These are phyloP conservation scores for Drosophila monieri DNA, from an alignment of 2,888 invertebrate genomes.

Conservation along the genomic window DNA sequence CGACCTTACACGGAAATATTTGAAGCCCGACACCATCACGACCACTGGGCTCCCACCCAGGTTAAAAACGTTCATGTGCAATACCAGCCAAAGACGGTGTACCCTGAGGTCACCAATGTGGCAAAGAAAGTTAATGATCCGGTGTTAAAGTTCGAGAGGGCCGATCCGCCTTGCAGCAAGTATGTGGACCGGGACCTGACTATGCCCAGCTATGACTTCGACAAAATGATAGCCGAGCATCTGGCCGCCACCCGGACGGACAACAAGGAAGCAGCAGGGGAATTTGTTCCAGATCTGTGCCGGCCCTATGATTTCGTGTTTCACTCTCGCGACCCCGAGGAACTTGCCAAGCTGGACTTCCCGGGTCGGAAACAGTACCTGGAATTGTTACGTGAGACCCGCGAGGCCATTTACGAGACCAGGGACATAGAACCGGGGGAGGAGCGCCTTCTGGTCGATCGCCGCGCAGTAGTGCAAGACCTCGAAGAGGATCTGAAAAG, in stretches of 20 bases:
- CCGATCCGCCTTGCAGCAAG: slow-evolving; percentile 71
- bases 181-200: slow-evolving; percentile 69
- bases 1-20: slow-evolving; percentile 72
- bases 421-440: slow-evolving; percentile 55
- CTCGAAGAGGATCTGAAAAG: slow-evolving; percentile 81
- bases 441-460: slow-evolving; percentile 69
- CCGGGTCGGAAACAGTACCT: slow-evolving; percentile 78
- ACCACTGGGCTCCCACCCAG: slow-evolving; percentile 81
- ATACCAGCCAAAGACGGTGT: slow-evolving; percentile 74
- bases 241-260: slow-evolving; percentile 54
- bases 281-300: slow-evolving; percentile 58
- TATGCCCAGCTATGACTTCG: slow-evolving; percentile 62
- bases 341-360: slow-evolving; percentile 67
- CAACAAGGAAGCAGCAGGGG: slow-evolving; percentile 48
- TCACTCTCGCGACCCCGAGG: slow-evolving; percentile 68
- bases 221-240: slow-evolving; percentile 64
- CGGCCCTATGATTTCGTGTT: slow-evolving; percentile 63
- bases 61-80: slow-evolving; percentile 75
- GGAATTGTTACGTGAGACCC: slow-evolving; percentile 73
- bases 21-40: slow-evolving; percentile 82
- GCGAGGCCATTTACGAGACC: slow-evolving; percentile 62
- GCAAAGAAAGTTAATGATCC: slow-evolving; percentile 45
- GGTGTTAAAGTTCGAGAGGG: slow-evolving; percentile 66
- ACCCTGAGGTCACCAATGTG: slow-evolving; percentile 61
- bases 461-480: slow-evolving; percentile 65